phyloP scores from a whole-genome alignment of 2,797 vertebrate species.

The Micrastur ruficollis region DNA sequence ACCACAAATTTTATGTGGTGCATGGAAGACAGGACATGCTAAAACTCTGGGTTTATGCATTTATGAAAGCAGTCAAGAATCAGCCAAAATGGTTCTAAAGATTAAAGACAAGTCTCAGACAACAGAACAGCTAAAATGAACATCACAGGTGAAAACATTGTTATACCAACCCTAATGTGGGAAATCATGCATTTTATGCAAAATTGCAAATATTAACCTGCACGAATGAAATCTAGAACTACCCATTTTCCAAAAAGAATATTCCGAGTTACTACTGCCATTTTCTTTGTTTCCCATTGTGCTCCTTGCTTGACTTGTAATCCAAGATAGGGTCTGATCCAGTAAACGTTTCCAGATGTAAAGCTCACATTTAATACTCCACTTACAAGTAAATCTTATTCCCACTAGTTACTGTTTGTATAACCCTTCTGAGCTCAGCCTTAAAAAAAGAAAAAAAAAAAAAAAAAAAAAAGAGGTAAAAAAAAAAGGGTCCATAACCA shows the following conservation, averaged over 20 bases:
- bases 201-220: neutral
- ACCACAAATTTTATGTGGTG: neutral
- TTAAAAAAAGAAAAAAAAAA: neutral
- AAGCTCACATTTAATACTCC: conserved; percentile 26
- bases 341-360: conserved; percentile 59
- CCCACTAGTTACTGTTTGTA: conserved; percentile 47
- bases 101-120: neutral
- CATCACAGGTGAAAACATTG: neutral
- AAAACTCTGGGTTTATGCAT: neutral
- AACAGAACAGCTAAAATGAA: neutral
- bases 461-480: neutral
- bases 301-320: neutral
- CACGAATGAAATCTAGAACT: neutral
- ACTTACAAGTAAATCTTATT: conserved; percentile 41
- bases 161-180: neutral
- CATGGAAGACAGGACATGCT: neutral
- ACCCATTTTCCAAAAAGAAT: neutral
- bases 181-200: neutral
- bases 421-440: conserved; percentile 10
- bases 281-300: neutral
- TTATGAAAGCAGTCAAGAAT: neutral
- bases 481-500: neutral
- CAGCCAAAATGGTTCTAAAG: neutral
- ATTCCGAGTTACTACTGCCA: neutral
- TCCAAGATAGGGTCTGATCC: conserved; percentile 21